phyloP scores from a whole-genome alignment of 2,888 invertebrate species.

The Drosophila leonis region DNA sequence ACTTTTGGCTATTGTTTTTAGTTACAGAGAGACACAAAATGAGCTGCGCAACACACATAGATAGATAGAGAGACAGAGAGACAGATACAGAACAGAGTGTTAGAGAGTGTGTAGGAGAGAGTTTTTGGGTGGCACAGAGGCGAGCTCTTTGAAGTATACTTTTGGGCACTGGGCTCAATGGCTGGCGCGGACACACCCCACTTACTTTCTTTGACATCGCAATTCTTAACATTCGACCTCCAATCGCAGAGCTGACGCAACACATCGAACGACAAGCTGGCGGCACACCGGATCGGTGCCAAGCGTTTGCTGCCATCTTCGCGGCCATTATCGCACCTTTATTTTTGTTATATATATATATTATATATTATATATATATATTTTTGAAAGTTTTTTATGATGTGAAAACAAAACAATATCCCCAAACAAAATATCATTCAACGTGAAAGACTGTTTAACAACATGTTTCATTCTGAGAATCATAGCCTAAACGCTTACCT shows the following conservation, averaged over 20 bases:
- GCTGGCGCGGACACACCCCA: constrained; percentile 82
- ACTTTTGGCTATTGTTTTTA: constrained; percentile 38
- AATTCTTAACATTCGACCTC: constrained; percentile 98
- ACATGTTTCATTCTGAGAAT: constrained; percentile 7
- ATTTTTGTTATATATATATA: constrained; percentile 35
- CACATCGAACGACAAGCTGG: constrained; percentile 96
- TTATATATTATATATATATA: constrained; percentile 5
- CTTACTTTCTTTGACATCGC: constrained; percentile 97
- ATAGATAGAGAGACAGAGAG: constrained; percentile 43
- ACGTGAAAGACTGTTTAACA: neutral
- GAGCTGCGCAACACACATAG: constrained; percentile 40
- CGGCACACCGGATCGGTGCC: constrained; percentile 95
- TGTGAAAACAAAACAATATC: constrained; percentile 45
- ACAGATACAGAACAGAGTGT: constrained; percentile 41
- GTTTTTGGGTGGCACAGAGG: constrained; percentile 34
- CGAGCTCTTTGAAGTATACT: constrained; percentile 39
- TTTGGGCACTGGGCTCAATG: constrained; percentile 37
- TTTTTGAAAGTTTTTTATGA: constrained; percentile 14
- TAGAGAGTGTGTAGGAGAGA: constrained; percentile 46
- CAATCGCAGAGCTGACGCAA: constrained; percentile 98
- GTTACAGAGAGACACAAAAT: constrained; percentile 57
- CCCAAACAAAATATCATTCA: constrained; percentile 22
- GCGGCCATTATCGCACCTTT: constrained; percentile 96
- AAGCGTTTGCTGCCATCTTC: constrained; percentile 94
- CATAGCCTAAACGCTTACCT: constrained; percentile 87